Evolutionary conservation across 2,888 invertebrate species (phyloP).

Genomic region (Scaptodrosophila latifasciaeformis): DNA sequence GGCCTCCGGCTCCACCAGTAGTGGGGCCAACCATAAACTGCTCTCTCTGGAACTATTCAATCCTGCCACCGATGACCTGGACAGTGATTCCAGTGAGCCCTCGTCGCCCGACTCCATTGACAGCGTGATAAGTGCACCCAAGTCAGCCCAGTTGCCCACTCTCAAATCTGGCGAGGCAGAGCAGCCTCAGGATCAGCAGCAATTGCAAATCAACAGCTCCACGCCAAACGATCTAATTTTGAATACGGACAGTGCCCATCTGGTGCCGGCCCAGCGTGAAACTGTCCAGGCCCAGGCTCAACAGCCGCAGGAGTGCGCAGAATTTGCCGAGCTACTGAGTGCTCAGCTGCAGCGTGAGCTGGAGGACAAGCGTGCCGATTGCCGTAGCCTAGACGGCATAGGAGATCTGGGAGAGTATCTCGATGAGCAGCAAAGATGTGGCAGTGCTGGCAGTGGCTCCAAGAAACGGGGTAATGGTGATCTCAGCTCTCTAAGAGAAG

Average conservation of each 20-base stretch:
- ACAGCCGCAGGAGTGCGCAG: constrained; percentile 81
- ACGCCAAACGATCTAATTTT: constrained; percentile 57
- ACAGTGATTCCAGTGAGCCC: constrained; percentile 89
- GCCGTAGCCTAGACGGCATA: constrained; percentile 68
- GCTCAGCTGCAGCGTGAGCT: constrained; percentile 87
- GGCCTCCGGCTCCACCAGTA: constrained; percentile 76
- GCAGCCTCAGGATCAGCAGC: constrained; percentile 41
- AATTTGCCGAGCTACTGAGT: constrained; percentile 88
- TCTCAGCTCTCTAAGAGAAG: constrained; percentile 70
- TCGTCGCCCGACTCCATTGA: constrained; percentile 92
- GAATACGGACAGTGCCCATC: constrained; percentile 64
- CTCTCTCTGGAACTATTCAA: constrained; percentile 90
- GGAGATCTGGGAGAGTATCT: constrained; percentile 65
- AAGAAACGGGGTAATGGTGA: constrained; percentile 70
- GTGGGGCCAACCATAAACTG: constrained; percentile 82
- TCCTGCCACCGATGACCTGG: constrained; percentile 92
- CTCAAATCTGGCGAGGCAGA: constrained; percentile 26
- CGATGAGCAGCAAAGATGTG: constrained; percentile 25
- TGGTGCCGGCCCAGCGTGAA: constrained; percentile 48
- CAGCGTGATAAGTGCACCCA: constrained; percentile 85
- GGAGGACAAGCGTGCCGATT: constrained; percentile 76
- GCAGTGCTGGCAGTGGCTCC: constrained; percentile 22
- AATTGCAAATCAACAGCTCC: constrained; percentile 50
- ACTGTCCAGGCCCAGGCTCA: constrained; percentile 20
- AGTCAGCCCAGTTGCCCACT: constrained; percentile 48